Percentiles rank a stretch among this genome's conserved stretches.
These are phyloP conservation scores for Sceloporus tristichus DNA, from an alignment of 2,113 vertebrate genomes.

Conservation along the genomic window DNA sequence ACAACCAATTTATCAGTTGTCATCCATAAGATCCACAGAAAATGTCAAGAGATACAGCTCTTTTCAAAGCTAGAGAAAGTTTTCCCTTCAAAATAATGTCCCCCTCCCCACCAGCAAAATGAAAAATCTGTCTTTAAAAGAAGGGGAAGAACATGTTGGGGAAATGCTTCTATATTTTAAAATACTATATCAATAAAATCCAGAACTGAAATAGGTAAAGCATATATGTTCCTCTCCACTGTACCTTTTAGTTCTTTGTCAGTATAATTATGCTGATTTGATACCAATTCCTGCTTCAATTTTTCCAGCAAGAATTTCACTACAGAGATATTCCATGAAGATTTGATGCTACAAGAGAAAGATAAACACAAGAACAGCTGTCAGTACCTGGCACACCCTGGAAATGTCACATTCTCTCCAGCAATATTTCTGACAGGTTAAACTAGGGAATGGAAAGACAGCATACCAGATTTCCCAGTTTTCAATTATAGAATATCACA, in stretches of 20 bases:
- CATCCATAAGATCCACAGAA: neutral
- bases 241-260: constrained; percentile 81
- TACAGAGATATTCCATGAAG: constrained; percentile 80
- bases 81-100: neutral
- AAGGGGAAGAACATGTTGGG: neutral
- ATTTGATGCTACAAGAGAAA: constrained; percentile 72
- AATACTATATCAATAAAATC: neutral
- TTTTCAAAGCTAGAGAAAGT: neutral
- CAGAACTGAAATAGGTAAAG: neutral
- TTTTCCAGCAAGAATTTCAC: constrained; percentile 80
- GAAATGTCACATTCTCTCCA: neutral
- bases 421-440: neutral
- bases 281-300: constrained; percentile 75
- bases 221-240: neutral
- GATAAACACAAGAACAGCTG: neutral
- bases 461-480: neutral
- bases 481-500: neutral
- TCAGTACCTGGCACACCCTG: neutral
- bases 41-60: neutral
- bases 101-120: neutral
- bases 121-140: neutral
- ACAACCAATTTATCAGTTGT: neutral
- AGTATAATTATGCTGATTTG: constrained; percentile 74
- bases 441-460: neutral
- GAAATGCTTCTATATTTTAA: neutral